A percentile compares a stretch with the other conserved stretches of the same genome.
These are phyloP conservation scores for Phalacrocorax brasilianus DNA, from an alignment of 2,113 vertebrate species.

Conservation along the genomic window DNA sequence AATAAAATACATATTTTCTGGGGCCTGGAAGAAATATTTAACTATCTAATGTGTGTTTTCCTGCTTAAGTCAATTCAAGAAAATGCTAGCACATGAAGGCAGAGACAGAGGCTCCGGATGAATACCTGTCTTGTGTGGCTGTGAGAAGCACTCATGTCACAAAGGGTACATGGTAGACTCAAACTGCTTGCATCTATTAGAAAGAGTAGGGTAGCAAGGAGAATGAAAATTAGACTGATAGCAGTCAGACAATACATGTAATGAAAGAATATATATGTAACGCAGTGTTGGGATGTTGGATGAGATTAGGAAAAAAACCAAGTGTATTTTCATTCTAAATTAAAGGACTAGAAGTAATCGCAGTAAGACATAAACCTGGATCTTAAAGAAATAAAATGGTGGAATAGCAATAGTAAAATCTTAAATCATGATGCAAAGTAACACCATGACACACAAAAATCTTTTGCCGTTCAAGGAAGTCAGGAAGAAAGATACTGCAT, in stretches of 20 bases:
- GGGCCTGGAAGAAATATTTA: not conserved
- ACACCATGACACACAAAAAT: not conserved
- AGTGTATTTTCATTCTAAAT: not conserved
- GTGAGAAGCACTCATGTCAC: not conserved
- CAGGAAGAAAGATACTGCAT: not conserved
- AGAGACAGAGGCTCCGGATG: fast-evolving
- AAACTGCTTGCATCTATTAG: not conserved
- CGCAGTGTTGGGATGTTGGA: not conserved
- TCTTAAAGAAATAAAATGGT: not conserved
- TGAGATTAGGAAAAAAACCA: not conserved
- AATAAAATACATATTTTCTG: not conserved
- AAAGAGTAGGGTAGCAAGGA: not conserved
- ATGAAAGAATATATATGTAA: not conserved
- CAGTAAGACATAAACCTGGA: not conserved
- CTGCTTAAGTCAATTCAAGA: not conserved
- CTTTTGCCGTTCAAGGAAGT: not conserved
- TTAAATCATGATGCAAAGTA: not conserved
- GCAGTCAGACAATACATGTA: not conserved
- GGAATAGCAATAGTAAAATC: not conserved
- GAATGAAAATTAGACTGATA: not conserved
- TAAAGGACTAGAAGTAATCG: not conserved
- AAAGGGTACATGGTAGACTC: not conserved
- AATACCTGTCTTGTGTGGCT: not conserved
- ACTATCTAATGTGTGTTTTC: not conserved
- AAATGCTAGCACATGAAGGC: not conserved